Conservation (phyloP, 92 coral and sea anemone species). For the Epizoanthus scotinus region DNA sequence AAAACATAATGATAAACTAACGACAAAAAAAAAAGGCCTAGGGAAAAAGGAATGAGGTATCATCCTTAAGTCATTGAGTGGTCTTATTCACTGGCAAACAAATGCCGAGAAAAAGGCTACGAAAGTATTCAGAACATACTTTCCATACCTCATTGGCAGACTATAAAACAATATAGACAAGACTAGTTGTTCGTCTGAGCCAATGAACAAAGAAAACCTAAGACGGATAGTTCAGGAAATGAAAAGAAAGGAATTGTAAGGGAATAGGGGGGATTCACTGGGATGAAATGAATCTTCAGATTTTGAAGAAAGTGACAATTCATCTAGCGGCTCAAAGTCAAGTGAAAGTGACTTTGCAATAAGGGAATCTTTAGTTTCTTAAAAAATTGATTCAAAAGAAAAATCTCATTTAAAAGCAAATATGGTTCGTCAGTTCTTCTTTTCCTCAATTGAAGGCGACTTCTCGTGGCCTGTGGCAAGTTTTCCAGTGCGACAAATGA, state of each 20-base stretch:
- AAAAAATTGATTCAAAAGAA: no score
- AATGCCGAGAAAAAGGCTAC: slow-evolving; percentile 50
- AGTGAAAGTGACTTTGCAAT: no score
- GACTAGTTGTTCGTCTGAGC: slow-evolving; percentile 27
- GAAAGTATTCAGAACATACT: slow-evolving; percentile 47
- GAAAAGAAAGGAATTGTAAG: slow-evolving; percentile 46
- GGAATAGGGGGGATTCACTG: slow-evolving; percentile 67
- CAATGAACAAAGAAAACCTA: slow-evolving; percentile 50
- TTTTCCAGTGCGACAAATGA: slow-evolving; percentile 13
- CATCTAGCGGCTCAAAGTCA: no score
- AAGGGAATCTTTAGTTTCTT: no score
- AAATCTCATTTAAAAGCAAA: slow-evolving; percentile 33
- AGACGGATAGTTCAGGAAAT: slow-evolving; percentile 51
- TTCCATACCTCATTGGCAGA: slow-evolving; percentile 55
- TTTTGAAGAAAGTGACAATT: not conserved
- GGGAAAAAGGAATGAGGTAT: slow-evolving; percentile 61
- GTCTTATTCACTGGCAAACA: slow-evolving; percentile 56
- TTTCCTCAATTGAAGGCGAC: slow-evolving; percentile 34
- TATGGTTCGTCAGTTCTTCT: slow-evolving; percentile 29
- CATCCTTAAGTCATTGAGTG: no score
- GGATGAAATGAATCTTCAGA: slow-evolving; percentile 51
- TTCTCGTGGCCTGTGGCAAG: slow-evolving; percentile 37
- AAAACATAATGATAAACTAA: slow-evolving; percentile 36
- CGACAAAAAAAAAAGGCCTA: slow-evolving; percentile 40
- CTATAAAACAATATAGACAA: slow-evolving; percentile 53